These are phyloP conservation scores for Percopsis transmontana DNA, from an alignment of 2,113 vertebrate genomes.

Conservation along the genomic window DNA sequence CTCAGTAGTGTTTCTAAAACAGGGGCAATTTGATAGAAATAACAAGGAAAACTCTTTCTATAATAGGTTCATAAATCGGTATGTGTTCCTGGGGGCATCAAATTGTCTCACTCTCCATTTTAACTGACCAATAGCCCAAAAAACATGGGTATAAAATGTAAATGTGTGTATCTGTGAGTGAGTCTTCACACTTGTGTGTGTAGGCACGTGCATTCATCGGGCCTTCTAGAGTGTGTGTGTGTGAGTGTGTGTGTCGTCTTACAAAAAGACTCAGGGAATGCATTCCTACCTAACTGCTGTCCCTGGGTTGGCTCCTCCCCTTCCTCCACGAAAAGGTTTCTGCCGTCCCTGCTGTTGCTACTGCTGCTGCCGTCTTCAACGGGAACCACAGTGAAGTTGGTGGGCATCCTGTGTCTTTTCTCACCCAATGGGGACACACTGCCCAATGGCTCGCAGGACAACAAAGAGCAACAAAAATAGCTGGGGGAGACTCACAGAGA, in stretches of 20 bases:
- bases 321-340: conserved; percentile 41
- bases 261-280: neutral
- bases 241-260: neutral
- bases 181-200: neutral
- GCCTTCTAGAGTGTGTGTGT: neutral
- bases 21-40: too few relatives aligned
- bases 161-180: neutral
- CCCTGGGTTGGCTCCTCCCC: conserved; percentile 25
- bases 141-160: too few relatives aligned
- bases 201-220: neutral
- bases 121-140: neutral
- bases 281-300: conserved; percentile 44
- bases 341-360: conserved; percentile 1
- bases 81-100: neutral
- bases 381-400: conserved; percentile 71
- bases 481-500: conserved; percentile 1
- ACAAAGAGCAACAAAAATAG: neutral
- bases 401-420: conserved; percentile 62
- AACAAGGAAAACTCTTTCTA: too few relatives aligned
- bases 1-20: neutral
- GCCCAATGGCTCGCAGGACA: neutral
- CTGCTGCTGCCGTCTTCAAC: conserved; percentile 55
- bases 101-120: neutral
- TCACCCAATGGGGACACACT: neutral
- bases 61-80: too few relatives aligned